Evolutionary conservation across 2,797 vertebrate genomes (phyloP), one percentile per base, ranked within the genome.

Genomic region (Rhinoraja longicauda): DNA sequence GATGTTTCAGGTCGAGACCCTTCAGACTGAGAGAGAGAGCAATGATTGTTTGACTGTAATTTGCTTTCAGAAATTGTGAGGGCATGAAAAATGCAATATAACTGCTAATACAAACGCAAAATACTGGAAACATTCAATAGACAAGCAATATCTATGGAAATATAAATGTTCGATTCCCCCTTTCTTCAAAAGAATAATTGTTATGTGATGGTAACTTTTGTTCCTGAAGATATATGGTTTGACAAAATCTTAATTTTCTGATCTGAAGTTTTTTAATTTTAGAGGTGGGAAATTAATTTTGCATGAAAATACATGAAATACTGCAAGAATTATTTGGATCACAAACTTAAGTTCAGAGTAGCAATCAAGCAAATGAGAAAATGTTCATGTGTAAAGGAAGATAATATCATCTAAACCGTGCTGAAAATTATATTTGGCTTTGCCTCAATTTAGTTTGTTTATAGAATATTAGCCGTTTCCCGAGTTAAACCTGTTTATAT

Each of bases 351-450:
- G 90, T 13, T 45, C 10, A 29, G 10, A 12, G 67, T n/a, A 15
- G 12, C 39, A 91, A 39, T 72, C 32, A 90, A 90, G 88, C 64
- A 72, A 17, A n/a, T 70, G 24, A 26, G 21, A 73, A 67, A 17
- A 67, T 67, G 57, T 84, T 84, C 81, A 59, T 5, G 26, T 36
- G 39, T 39, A 39, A 70, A 72, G 32, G 9, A 36, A 73, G 13
- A 53, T 53, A 67, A 53, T 73, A 39, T 72, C 36, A 73, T 91
- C 19, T 73, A 91, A 53, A 29, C 36, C 45, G 10, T 91, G 12
- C 70, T 91, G 67, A 91, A 91, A 91, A 91, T 91, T 73, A 9
- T 91, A 91, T 53, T 73, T 73, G 67, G 24, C 70, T 53, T 53
- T 91, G 36, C 21, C 45, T 91, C 90, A 91, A 29, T 91, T 91